Evolutionary conservation across 2,888 invertebrate species (phyloP).

Genomic region (Drosophila putrida): DNA sequence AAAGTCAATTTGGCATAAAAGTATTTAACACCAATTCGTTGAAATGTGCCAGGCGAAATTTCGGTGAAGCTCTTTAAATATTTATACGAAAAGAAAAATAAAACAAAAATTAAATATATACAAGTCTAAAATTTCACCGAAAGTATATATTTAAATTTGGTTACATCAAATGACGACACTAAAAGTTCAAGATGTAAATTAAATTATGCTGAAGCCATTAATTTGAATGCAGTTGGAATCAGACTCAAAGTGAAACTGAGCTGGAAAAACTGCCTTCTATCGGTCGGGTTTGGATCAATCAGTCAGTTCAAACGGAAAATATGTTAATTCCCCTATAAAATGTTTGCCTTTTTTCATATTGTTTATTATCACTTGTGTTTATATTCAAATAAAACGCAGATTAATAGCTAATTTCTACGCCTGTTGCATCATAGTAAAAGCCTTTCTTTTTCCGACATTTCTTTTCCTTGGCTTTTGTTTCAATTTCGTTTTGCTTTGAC

Average conservation of each 20-base stretch:
- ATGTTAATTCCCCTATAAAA: constrained; percentile 40
- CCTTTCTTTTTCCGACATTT: constrained; percentile 28
- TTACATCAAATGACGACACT: constrained; percentile 41
- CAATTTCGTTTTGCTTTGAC: constrained; percentile 30
- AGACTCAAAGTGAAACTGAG: constrained; percentile 60
- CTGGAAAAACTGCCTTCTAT: constrained; percentile 56
- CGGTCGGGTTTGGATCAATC: constrained; percentile 15
- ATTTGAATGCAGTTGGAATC: constrained; percentile 37
- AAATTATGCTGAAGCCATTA: constrained; percentile 36
- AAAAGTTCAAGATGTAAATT: constrained; percentile 42
- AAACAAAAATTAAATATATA: constrained; percentile 14
- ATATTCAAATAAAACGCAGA: constrained; percentile 31
- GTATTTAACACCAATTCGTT: constrained; percentile 46
- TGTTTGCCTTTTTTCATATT: constrained; percentile 25
- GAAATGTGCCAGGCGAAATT: constrained; percentile 55
- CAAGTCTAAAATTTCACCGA: constrained; percentile 34
- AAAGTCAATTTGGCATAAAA: constrained; percentile 29
- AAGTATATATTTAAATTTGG: constrained; percentile 25
- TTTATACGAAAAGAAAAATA: constrained; percentile 32
- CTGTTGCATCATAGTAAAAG: constrained; percentile 49
- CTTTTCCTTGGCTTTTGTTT: constrained; percentile 22
- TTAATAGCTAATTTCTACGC: constrained; percentile 27
- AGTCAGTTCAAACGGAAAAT: constrained; percentile 18
- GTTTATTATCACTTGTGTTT: constrained; percentile 35
- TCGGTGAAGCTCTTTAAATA: constrained; percentile 40